Conservation (phyloP, 2,888 invertebrate species). For the Rhagophthalmus giganteus region DNA sequence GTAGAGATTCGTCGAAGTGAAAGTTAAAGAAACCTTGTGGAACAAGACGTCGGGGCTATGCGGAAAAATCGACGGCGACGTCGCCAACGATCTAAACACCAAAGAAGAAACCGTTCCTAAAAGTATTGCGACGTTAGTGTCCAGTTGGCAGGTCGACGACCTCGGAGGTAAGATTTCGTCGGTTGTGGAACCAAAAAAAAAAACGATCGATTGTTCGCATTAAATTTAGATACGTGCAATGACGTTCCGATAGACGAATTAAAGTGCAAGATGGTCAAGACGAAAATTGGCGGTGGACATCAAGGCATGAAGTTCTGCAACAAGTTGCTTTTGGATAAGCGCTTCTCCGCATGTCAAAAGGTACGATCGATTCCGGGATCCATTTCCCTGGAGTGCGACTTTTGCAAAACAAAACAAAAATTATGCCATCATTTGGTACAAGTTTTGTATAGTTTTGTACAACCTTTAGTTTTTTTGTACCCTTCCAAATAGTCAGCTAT, state of each 20-base stretch:
- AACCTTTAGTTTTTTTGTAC: too few relatives aligned
- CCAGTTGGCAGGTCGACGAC: constrained; percentile 62
- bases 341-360: constrained; percentile 67
- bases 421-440: too few relatives aligned
- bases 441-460: too few relatives aligned
- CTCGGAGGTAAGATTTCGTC: constrained; percentile 44
- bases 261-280: constrained; percentile 54
- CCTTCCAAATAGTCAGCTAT: too few relatives aligned
- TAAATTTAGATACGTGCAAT: constrained; percentile 59
- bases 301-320: constrained; percentile 65
- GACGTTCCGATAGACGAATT: constrained; percentile 58
- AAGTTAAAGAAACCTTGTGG: constrained; percentile 71
- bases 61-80: constrained; percentile 73
- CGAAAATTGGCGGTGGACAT: constrained; percentile 39
- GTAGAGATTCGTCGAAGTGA: constrained; percentile 68
- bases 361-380: constrained; percentile 46
- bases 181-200: neutral
- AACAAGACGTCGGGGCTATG: constrained; percentile 82
- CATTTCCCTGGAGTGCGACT: neutral
- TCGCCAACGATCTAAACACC: constrained; percentile 68
- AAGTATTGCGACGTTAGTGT: constrained; percentile 58
- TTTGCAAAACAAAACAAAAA: too few relatives aligned
- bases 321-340: constrained; percentile 64
- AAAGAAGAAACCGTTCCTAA: constrained; percentile 60
- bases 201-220: neutral